Conservation (phyloP, 2,113 vertebrate genomes). For the Scortum barcoo region DNA sequence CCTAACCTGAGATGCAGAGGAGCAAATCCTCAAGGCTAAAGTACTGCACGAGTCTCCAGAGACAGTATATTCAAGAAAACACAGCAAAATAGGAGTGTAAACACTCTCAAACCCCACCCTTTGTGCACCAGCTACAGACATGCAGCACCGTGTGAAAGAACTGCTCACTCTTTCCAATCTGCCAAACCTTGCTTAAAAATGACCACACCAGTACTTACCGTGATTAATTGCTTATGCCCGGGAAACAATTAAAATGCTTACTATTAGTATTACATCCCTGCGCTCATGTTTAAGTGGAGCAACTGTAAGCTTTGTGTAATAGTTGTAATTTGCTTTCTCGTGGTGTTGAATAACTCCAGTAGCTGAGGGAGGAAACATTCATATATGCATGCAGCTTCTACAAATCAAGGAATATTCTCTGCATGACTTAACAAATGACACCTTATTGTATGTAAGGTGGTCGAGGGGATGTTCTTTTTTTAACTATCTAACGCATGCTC, state of each 20-base stretch:
- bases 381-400: background rate
- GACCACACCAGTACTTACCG: slow-evolving; percentile 17
- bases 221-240: slow-evolving; percentile 43
- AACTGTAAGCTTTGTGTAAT: background rate
- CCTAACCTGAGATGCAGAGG: slow-evolving; percentile 15
- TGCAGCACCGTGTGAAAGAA: slow-evolving; percentile 34
- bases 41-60: slow-evolving; percentile 16
- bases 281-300: slow-evolving; percentile 15
- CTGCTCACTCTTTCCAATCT: slow-evolving; percentile 23
- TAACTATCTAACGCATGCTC: slow-evolving; percentile 7
- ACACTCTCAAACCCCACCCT: background rate
- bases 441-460: background rate
- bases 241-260: slow-evolving; percentile 40
- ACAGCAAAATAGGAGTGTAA: background rate
- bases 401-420: slow-evolving; percentile 13
- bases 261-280: slow-evolving; percentile 17
- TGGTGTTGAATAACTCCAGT: slow-evolving; percentile 5
- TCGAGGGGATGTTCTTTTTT: slow-evolving; percentile 1
- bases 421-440: slow-evolving; percentile 33
- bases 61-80: slow-evolving; percentile 6
- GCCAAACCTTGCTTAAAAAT: slow-evolving; percentile 49
- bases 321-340: background rate
- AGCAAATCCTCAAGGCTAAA: slow-evolving; percentile 19
- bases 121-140: slow-evolving; percentile 33
- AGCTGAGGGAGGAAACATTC: slow-evolving; percentile 4